A percentile compares a stretch with the other conserved stretches of the same genome.
Conservation (phyloP, 2,113 vertebrate species). For the Sander lucioperca region DNA sequence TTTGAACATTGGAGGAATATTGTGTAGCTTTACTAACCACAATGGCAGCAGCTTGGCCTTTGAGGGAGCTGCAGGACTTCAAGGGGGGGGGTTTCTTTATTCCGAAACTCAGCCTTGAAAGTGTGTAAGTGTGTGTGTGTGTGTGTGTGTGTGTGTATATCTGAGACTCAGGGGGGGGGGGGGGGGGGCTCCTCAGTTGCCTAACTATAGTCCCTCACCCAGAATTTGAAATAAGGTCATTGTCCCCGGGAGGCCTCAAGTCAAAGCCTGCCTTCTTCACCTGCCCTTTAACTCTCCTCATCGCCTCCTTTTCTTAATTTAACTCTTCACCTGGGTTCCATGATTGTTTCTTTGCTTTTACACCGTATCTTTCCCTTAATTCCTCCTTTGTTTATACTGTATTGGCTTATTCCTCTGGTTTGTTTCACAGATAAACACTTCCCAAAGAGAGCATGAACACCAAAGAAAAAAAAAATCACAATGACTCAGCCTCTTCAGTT, state of each 20-base stretch:
- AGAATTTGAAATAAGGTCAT: constrained; percentile 91
- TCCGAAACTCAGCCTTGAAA: constrained; percentile 66
- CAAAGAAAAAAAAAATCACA: constrained; percentile 23
- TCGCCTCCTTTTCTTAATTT: constrained; percentile 71
- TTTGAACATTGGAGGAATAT: constrained; percentile 44
- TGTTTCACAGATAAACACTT: constrained; percentile 16
- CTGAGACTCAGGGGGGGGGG: constrained; percentile 40
- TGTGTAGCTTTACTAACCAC: constrained; percentile 55
- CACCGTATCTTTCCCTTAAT: constrained; percentile 33
- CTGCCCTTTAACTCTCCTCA: constrained; percentile 84
- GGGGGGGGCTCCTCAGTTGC: constrained; percentile 72
- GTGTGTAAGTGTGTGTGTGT: constrained; percentile 39
- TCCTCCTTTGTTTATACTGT: constrained; percentile 35
- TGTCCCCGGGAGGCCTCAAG: constrained; percentile 83
- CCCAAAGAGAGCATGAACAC: constrained; percentile 6
- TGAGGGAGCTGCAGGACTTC: constrained; percentile 76
- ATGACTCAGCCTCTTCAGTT: constrained; percentile 54
- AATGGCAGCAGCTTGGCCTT: constrained; percentile 73
- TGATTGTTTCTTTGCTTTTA: constrained; percentile 26
- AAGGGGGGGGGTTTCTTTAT: constrained; percentile 51
- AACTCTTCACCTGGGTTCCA: constrained; percentile 66
- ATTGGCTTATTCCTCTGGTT: background rate
- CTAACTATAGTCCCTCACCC: constrained; percentile 80
- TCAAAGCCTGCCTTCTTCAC: constrained; percentile 85
- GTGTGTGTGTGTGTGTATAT: constrained; percentile 52